Conservation (phyloP, 2,888 invertebrate species). For the Thera britannica region DNA sequence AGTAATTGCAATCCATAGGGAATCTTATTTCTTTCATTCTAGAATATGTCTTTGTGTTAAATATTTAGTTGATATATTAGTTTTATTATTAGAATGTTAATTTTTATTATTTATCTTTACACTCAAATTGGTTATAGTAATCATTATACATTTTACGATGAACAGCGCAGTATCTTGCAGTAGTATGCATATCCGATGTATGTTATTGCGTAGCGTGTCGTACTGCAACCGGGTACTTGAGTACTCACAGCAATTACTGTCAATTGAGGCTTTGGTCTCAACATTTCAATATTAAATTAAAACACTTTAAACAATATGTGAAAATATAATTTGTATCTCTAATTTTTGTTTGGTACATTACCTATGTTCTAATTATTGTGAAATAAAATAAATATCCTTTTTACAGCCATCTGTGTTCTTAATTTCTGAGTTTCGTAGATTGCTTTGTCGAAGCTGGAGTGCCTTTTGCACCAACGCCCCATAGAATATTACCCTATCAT, state of each 20-base stretch:
- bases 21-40: conserved; percentile 73
- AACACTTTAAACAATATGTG: conserved; percentile 46
- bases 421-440: neutral
- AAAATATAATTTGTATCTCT: conserved; percentile 65
- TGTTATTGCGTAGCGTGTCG: conserved; percentile 13
- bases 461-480: too few relatives aligned
- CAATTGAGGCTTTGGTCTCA: conserved; percentile 62
- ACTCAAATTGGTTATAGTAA: conserved; percentile 72
- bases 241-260: conserved; percentile 49
- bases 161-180: conserved; percentile 51
- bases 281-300: conserved; percentile 45
- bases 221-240: conserved; percentile 25
- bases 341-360: conserved; percentile 73
- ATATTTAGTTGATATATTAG: conserved; percentile 79
- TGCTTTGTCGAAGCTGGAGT: too few relatives aligned
- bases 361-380: conserved; percentile 72
- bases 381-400: conserved; percentile 84
- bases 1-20: conserved; percentile 62
- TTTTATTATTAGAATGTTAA: conserved; percentile 76
- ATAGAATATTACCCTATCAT: too few relatives aligned
- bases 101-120: conserved; percentile 81
- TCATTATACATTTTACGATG: conserved; percentile 54
- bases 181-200: conserved; percentile 54
- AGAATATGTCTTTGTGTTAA: conserved; percentile 78
- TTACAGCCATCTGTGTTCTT: conserved; percentile 59